Base-by-base conservation (phyloP, 2,113 vertebrate genomes). In the Gymnarchus niloticus region DNA sequence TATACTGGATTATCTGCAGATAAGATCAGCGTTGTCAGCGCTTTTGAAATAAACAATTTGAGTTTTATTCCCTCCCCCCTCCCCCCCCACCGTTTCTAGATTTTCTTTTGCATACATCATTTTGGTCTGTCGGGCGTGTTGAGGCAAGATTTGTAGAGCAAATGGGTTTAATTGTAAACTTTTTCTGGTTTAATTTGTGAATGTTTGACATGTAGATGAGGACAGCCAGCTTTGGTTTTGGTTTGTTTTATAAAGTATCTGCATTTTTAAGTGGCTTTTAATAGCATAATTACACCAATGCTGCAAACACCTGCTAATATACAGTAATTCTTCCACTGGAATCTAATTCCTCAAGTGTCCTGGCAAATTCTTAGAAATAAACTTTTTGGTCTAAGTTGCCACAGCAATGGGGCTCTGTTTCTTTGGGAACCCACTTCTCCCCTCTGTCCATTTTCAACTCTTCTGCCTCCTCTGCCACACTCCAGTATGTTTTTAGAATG, bases 21-120 rank as follows among this genome's bases (percentile, higher is more conserved):
- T 96, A 95, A 94, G 95, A 96, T 96, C 95, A 94, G 94, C 95
- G 94, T 94, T 95, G 93, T 95, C 94, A 95, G 94, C 96, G 96
- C 96, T 98, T 98, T 96, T 96, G 95, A 98, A 98, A 98, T 98
- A 96, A 98, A 97, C 95, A 95, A 93, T 94, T 94, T 90, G 88
- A 91, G 91, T 91, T 87, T 87, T 85, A 90, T 87, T 87, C 88
- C 87, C 85, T 90, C 83, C 44, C 48, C 23, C 1, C 17, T 10
- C 65, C 21, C 86, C 61, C 61, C 65, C 65, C 28, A 69, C 19
- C 89, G 89, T 90, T 90, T 88, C 87, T 87, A 92, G 89, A 90
- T 88, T 88, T 92, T 88, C 88, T 89, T 89, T 89, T 92, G 89
- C 87, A 81, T 92, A 88, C 88, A 92, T 93, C 93, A 93, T 94